phyloP scores from a whole-genome alignment of 23 tunicate genomes.

The Clavelina lepadiformis region DNA sequence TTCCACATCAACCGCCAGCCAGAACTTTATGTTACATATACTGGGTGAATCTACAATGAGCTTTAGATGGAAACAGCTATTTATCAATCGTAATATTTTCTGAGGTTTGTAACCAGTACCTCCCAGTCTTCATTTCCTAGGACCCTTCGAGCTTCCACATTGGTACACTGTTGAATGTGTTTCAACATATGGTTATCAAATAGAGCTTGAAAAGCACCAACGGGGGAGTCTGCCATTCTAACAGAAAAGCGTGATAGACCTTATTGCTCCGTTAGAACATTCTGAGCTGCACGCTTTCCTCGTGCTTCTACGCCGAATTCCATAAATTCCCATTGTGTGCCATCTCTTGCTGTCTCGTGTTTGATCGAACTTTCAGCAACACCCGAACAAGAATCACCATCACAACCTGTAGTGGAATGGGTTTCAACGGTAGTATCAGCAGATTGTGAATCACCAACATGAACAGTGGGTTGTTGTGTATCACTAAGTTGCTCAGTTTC shows the following conservation, averaged over 20 bases:
- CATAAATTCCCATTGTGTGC: constrained; percentile 21
- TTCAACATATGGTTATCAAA: constrained; percentile 6
- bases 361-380: constrained; percentile 24
- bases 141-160: constrained; percentile 12
- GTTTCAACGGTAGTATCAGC: constrained; percentile 29
- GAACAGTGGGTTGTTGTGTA: constrained; percentile 9
- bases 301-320: constrained; percentile 9
- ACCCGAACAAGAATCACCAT: constrained; percentile 29
- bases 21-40: constrained; percentile 9
- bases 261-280: constrained; percentile 16
- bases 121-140: constrained; percentile 9
- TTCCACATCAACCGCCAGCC: constrained; percentile 7
- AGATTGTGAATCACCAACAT: constrained; percentile 17
- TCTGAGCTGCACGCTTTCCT: constrained; percentile 4
- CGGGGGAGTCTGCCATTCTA: constrained; percentile 16
- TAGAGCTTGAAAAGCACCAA: constrained; percentile 25
- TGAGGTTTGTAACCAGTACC: constrained; percentile 8
- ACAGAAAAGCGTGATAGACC: constrained; percentile 10
- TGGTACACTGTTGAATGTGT: constrained; percentile 20
- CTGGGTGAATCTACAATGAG: constrained; percentile 7
- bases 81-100: constrained; percentile 7
- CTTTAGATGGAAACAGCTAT: constrained; percentile 11
- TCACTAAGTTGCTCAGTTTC: constrained; percentile 15
- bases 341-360: constrained; percentile 28
- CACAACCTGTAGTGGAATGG: constrained; percentile 14